Percentiles rank a stretch among this genome's conserved stretches.
Conservation (phyloP, 2,113 vertebrate genomes). For the Nerophis ophidion region DNA sequence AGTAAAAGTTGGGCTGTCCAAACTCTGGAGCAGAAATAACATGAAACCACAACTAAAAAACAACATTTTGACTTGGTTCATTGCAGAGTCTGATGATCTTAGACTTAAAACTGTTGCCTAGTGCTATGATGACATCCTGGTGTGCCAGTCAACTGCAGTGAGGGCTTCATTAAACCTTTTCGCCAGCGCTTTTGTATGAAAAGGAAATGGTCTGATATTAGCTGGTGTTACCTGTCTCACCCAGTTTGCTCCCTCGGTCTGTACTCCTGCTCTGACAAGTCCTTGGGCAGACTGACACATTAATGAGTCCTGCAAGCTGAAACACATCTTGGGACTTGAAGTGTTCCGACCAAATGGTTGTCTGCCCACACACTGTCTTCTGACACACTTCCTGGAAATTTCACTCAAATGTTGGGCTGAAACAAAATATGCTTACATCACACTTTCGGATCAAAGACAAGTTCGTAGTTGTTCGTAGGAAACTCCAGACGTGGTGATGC, state of each 20-base stretch:
- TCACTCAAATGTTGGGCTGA: constrained; percentile 11
- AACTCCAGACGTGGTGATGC: constrained; percentile 1
- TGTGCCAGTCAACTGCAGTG: too few relatives aligned
- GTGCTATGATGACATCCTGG: too few relatives aligned
- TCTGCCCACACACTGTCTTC: background rate
- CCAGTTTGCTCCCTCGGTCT: constrained; percentile 19
- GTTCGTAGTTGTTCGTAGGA: background rate
- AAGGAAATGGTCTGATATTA: constrained; percentile 18
- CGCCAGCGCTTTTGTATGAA: constrained; percentile 3
- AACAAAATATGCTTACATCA: background rate
- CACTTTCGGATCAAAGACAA: constrained; percentile 18
- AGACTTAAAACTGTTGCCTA: background rate
- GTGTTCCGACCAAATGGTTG: constrained; percentile 31
- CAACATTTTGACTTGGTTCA: too few relatives aligned
- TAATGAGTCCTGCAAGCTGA: constrained; percentile 39
- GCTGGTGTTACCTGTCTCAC: constrained; percentile 24
- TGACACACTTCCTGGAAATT: constrained; percentile 37
- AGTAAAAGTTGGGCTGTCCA: too few relatives aligned
- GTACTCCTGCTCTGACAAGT: constrained; percentile 27
- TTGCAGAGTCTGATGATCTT: too few relatives aligned
- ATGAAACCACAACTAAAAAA: too few relatives aligned
- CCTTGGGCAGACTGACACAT: constrained; percentile 27
- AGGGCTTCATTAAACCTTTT: background rate
- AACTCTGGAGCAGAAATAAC: too few relatives aligned
- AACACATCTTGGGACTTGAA: constrained; percentile 49